Evolutionary conservation across 2,113 vertebrate species (phyloP).

Genomic region (Seriola dumerili): DNA sequence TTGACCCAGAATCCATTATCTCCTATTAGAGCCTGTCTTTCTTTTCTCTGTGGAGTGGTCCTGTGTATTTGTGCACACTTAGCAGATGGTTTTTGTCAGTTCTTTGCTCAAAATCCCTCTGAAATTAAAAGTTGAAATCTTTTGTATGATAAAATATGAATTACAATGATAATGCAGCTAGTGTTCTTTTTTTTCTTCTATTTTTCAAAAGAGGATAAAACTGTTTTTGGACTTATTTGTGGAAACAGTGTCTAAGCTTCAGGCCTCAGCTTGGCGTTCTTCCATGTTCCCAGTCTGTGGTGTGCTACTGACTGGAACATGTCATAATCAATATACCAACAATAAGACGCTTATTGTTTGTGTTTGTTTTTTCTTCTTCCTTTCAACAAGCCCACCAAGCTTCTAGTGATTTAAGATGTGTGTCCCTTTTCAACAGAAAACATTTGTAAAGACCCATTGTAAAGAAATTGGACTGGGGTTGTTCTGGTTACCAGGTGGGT

Average conservation of each 20-base stretch:
- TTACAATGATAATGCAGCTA: background rate
- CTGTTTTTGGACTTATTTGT: background rate
- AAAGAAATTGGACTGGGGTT: background rate
- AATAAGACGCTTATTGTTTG: no score
- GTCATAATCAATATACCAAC: background rate
- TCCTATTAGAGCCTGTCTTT: conserved; percentile 75
- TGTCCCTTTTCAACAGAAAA: background rate
- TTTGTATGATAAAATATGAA: background rate
- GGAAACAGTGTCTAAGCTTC: background rate
- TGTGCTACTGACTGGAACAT: background rate
- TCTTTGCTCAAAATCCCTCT: conserved; percentile 15
- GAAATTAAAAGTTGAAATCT: background rate
- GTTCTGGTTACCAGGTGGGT: background rate
- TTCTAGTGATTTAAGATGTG: background rate
- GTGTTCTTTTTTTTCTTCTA: background rate
- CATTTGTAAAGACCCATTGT: background rate
- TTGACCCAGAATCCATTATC: conserved; percentile 82
- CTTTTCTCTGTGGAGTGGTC: conserved; percentile 26
- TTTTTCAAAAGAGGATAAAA: conserved; percentile 1
- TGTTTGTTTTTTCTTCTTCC: background rate
- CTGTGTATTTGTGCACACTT: background rate
- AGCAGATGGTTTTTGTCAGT: conserved; percentile 31
- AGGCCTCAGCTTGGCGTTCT: background rate
- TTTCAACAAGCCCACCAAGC: background rate
- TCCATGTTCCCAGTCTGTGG: conserved; percentile 10